Evolutionary conservation across 2,113 vertebrate genomes (phyloP).

Genomic region (Apodemus sylvaticus): DNA sequence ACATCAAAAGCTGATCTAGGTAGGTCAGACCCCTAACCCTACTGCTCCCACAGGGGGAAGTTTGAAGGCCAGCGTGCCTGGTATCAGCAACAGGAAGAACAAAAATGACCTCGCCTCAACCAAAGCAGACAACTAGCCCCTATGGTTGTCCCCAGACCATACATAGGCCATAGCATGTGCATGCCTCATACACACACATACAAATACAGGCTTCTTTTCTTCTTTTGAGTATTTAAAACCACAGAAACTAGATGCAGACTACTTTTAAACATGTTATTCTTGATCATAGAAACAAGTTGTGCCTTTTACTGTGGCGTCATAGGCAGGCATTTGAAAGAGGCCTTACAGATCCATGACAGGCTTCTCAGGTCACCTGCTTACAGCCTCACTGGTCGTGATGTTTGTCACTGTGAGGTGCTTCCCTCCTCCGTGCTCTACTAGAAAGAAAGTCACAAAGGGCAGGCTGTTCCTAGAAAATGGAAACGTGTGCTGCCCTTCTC

Average conservation of each 20-base stretch:
- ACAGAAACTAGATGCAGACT: conserved; percentile 7
- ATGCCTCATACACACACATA: too few species aligned
- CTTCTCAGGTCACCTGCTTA: background rate
- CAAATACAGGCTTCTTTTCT: background rate
- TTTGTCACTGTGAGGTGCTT: background rate
- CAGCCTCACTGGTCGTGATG: background rate
- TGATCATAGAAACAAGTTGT: conserved; percentile 2
- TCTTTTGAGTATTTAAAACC: background rate
- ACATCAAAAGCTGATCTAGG: background rate
- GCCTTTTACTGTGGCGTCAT: background rate
- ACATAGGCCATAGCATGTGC: background rate
- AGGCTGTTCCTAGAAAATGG: background rate
- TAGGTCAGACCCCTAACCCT: background rate
- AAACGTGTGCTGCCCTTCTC: background rate
- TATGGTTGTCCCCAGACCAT: background rate
- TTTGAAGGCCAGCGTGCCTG: background rate
- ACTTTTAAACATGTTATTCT: conserved; percentile 41
- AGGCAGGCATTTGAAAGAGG: too few species aligned
- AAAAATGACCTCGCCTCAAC: background rate
- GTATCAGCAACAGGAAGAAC: background rate
- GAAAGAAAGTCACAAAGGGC: background rate
- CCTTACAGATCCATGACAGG: background rate
- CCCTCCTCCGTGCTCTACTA: background rate
- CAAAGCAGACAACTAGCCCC: background rate
- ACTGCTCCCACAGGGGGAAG: background rate